Evolutionary conservation across 2,888 invertebrate genomes (phyloP).

Genomic region (Agriotes lineatus): DNA sequence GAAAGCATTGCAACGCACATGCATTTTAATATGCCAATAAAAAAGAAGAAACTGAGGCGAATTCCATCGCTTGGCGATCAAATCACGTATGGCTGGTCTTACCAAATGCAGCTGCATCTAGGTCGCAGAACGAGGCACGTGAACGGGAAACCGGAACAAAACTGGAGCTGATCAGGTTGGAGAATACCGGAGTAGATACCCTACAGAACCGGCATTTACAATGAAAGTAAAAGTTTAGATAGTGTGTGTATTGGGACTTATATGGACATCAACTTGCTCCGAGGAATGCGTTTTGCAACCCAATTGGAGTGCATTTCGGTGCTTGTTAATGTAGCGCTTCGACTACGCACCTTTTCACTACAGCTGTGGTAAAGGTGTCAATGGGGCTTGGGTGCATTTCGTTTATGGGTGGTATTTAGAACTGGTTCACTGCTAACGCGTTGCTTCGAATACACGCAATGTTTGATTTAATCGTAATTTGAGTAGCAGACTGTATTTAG

Average conservation of each 20-base stretch:
- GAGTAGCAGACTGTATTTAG: no score
- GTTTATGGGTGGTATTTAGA: no score
- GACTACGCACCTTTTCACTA: no score
- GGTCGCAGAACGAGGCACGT: conserved; percentile 20
- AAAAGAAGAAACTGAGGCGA: conserved; percentile 13
- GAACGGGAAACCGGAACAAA: conserved; percentile 34
- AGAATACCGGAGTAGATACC: conserved; percentile 25
- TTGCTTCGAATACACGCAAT: no score
- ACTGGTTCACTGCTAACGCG: no score
- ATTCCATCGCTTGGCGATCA: conserved; percentile 19
- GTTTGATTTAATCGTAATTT: no score
- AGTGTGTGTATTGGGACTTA: neutral
- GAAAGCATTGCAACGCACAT: neutral
- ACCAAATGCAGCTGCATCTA: conserved; percentile 11
- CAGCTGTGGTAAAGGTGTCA: no score
- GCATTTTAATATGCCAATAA: neutral
- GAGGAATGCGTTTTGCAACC: conserved; percentile 14
- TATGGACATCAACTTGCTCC: conserved; percentile 1
- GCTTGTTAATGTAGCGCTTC: neutral
- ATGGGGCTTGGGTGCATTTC: no score
- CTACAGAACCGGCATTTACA: conserved; percentile 16
- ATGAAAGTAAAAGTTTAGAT: conserved; percentile 40
- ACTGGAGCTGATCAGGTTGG: conserved; percentile 14
- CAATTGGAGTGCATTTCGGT: neutral
- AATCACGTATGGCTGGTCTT: conserved; percentile 18